Conservation (phyloP, 2,888 invertebrate genomes). For the Muschampia plurimacula region DNA sequence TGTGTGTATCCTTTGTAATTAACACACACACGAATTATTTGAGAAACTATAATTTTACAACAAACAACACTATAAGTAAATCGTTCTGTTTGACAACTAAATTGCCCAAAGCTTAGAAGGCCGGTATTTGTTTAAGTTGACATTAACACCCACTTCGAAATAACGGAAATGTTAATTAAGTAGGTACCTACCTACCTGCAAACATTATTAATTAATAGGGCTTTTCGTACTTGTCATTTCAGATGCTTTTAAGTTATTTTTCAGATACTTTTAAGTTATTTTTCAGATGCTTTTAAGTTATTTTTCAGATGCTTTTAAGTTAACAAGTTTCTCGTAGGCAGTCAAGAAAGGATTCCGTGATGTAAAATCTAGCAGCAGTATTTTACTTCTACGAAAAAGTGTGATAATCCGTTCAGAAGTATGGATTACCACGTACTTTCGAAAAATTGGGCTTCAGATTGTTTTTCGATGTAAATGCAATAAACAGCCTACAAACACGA, state of each 20-base stretch:
- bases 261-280: neutral
- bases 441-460: neutral
- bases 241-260: neutral
- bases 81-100: neutral
- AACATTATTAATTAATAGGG: neutral
- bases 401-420: neutral
- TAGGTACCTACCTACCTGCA: neutral
- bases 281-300: slow-evolving; percentile 1
- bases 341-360: neutral
- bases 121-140: slow-evolving; percentile 1
- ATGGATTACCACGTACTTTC: neutral
- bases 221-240: neutral
- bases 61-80: neutral
- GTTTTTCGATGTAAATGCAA: neutral
- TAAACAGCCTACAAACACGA: neutral
- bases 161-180: slow-evolving; percentile 3
- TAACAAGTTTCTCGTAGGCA: neutral
- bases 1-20: no score
- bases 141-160: slow-evolving; percentile 6
- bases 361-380: neutral
- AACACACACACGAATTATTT: no score
- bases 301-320: neutral
- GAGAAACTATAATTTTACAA: neutral
- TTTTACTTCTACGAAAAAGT: neutral
- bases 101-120: neutral